Conservation (phyloP, 2,797 vertebrate species). For the Eulemur albifrons region DNA sequence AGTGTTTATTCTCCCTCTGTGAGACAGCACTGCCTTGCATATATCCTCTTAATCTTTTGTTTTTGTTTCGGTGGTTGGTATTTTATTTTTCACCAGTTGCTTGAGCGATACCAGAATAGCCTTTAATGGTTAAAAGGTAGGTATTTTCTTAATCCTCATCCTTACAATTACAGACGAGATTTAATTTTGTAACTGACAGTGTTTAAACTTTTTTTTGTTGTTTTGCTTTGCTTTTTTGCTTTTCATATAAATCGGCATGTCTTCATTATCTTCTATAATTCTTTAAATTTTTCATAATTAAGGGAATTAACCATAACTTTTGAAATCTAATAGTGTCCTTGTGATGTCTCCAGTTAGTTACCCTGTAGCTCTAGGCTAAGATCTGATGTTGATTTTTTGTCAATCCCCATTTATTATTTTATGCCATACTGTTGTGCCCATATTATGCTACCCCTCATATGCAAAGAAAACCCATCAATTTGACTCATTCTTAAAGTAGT, state of each 20-base stretch:
- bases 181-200: slow-evolving; percentile 49
- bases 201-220: slow-evolving; percentile 43
- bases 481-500: slow-evolving; percentile 22
- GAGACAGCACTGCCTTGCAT: background rate
- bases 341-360: slow-evolving; percentile 38
- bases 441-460: background rate
- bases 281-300: slow-evolving; percentile 32
- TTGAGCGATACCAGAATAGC: background rate
- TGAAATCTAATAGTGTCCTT: slow-evolving; percentile 19
- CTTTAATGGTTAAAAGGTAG: slow-evolving; percentile 32
- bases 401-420: background rate
- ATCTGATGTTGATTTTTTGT: slow-evolving; percentile 40
- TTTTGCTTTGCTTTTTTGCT: slow-evolving; percentile 44
- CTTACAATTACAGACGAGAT: slow-evolving; percentile 6
- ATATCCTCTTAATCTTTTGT: background rate
- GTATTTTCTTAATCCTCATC: slow-evolving; percentile 9
- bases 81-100: background rate
- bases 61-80: background rate
- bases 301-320: slow-evolving; percentile 22
- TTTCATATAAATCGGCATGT: slow-evolving; percentile 1
- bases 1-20: background rate
- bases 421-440: background rate
- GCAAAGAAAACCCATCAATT: slow-evolving; percentile 5
- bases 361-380: background rate
- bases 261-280: slow-evolving; percentile 43